Percentiles rank a stretch among this genome's conserved stretches.
These are phyloP conservation scores for Halictus rubicundus DNA, from an alignment of 1,140 invertebrate genomes.

Conservation along the genomic window DNA sequence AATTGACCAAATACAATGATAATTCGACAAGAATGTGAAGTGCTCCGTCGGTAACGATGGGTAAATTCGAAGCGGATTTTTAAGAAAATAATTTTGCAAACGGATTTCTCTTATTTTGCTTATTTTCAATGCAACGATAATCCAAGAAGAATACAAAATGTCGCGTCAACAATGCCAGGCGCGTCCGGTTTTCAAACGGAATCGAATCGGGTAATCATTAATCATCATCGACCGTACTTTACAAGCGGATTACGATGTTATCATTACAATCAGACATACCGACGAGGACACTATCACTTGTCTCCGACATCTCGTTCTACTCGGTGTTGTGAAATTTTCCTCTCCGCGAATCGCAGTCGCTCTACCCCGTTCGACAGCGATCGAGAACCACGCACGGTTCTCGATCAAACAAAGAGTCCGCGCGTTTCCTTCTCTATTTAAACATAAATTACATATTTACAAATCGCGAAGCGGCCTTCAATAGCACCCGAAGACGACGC, in stretches of 20 bases:
- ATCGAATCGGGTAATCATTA: neutral
- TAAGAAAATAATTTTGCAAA: too few species aligned
- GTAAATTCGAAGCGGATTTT: too few species aligned
- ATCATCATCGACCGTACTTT: neutral
- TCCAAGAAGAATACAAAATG: too few species aligned
- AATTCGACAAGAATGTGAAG: neutral
- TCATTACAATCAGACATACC: neutral
- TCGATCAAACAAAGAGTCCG: conserved; percentile 10
- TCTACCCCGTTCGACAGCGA: neutral
- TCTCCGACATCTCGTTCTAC: neutral
- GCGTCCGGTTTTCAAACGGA: neutral
- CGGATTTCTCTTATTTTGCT: too few species aligned
- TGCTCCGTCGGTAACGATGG: neutral
- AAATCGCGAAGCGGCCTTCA: conserved; percentile 52
- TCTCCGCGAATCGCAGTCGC: too few species aligned
- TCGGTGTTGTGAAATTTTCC: neutral
- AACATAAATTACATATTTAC: conserved; percentile 75
- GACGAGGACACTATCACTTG: neutral
- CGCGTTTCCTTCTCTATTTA: conserved; percentile 23
- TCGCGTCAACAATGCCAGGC: too few species aligned
- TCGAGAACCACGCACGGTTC: neutral
- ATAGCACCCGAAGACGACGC: conserved; percentile 50
- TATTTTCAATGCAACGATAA: too few species aligned
- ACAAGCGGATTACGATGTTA: neutral
- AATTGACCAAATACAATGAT: too few species aligned